Evolutionary conservation across 2,797 vertebrate species (phyloP).

Genomic region (Craterocephalus amniculus): DNA sequence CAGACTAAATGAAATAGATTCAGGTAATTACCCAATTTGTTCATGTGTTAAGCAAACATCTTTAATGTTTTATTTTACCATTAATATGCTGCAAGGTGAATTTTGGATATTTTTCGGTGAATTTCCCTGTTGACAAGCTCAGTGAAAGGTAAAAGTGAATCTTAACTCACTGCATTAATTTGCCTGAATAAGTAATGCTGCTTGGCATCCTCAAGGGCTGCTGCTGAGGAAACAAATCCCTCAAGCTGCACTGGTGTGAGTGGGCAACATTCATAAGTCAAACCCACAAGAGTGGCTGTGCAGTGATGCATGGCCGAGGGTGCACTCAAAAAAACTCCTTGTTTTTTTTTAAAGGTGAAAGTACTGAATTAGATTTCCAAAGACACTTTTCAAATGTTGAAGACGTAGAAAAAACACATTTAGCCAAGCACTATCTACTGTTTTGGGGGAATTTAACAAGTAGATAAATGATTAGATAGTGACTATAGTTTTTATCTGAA

Average conservation of each 20-base stretch:
- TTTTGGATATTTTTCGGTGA: neutral
- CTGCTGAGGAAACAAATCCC: slow-evolving; percentile 57
- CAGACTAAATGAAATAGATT: neutral
- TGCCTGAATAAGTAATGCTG: slow-evolving; percentile 47
- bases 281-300: slow-evolving; percentile 34
- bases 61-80: neutral
- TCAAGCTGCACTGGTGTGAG: slow-evolving; percentile 52
- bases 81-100: neutral
- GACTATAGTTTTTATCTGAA: slow-evolving; percentile 18
- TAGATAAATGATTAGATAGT: neutral
- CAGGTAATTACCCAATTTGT: neutral
- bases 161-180: slow-evolving; percentile 29
- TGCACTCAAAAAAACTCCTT: neutral
- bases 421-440: neutral
- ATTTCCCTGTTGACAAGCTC: slow-evolving; percentile 13
- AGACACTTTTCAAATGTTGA: neutral
- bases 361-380: slow-evolving; percentile 3
- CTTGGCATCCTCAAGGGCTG: slow-evolving; percentile 51
- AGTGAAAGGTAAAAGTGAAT: slow-evolving; percentile 39
- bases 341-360: neutral
- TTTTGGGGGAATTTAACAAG: slow-evolving; percentile 3
- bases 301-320: slow-evolving; percentile 23
- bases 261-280: slow-evolving; percentile 44
- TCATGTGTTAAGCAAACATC: neutral
- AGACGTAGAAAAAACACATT: neutral